A percentile compares a stretch with the other conserved stretches of the same genome.
These are phyloP conservation scores for Microctonus brassicae DNA, from an alignment of 2,888 invertebrate species.

Conservation along the genomic window DNA sequence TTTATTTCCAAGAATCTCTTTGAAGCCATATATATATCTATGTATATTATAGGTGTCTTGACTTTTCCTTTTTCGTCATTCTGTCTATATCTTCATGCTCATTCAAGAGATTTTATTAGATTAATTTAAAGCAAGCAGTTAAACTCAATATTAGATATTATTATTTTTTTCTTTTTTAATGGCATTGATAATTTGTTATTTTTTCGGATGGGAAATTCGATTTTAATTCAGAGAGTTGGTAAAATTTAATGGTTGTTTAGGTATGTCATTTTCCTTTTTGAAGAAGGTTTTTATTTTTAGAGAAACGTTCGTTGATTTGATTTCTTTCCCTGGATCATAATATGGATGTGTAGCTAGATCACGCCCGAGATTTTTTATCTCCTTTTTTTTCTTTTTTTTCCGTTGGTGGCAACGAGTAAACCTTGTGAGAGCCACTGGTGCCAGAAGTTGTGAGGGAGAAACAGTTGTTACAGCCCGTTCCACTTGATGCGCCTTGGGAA, in stretches of 20 bases:
- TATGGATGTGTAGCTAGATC: not conserved
- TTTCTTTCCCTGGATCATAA: not conserved
- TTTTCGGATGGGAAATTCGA: too few relatives aligned
- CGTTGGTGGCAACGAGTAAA: not conserved
- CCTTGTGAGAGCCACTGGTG: constrained; percentile 22
- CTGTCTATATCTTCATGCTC: not conserved
- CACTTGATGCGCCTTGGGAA: constrained; percentile 55
- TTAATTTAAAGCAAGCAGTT: too few relatives aligned
- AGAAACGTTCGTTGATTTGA: not conserved
- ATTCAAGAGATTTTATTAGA: not conserved
- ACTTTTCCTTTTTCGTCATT: not conserved
- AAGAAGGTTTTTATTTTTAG: not conserved
- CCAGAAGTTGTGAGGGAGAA: constrained; percentile 37
- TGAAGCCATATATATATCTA: not conserved
- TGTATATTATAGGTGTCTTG: not conserved
- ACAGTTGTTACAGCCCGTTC: constrained; percentile 49
- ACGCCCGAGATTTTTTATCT: not conserved
- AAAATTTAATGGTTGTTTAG: too few relatives aligned
- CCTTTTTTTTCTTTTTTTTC: not conserved
- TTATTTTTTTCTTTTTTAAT: too few relatives aligned
- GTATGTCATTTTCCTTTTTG: too few relatives aligned
- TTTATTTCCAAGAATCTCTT: not conserved
- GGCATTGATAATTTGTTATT: too few relatives aligned
- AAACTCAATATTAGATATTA: too few relatives aligned
- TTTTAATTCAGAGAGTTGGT: too few relatives aligned